These are phyloP conservation scores for Anas platyrhynchos DNA, from an alignment of 2,113 vertebrate species.

Conservation along the genomic window DNA sequence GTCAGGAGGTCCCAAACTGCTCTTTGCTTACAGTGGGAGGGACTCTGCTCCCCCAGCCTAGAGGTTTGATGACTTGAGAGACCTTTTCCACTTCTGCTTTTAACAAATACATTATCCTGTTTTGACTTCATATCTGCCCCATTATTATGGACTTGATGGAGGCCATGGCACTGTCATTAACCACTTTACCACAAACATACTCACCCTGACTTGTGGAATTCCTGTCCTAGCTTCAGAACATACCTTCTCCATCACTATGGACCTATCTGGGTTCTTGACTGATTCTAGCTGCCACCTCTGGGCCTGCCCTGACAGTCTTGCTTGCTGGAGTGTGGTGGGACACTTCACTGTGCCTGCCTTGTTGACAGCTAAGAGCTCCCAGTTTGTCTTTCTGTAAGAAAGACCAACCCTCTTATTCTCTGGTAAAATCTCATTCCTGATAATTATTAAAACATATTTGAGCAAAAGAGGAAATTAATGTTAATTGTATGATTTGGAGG, in stretches of 20 bases:
- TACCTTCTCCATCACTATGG: not conserved
- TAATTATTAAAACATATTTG: not conserved
- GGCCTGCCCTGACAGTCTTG: not conserved
- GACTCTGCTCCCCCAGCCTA: no score
- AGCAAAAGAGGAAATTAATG: not conserved
- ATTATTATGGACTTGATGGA: not conserved
- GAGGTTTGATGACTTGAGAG: no score
- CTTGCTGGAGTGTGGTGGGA: accelerated
- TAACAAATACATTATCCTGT: no score
- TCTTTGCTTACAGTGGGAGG: no score
- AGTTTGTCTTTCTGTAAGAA: not conserved
- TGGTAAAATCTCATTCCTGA: not conserved
- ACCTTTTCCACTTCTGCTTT: no score
- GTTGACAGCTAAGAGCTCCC: not conserved
- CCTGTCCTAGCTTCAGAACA: accelerated
- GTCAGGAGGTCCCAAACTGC: no score
- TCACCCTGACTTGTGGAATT: not conserved
- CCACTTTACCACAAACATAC: not conserved
- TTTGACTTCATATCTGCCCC: not conserved
- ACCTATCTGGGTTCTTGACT: not conserved
- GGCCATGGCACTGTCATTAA: not conserved
- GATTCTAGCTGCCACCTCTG: not conserved
- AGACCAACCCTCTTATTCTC: not conserved
- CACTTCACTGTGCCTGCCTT: not conserved
- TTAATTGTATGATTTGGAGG: not conserved